These are phyloP conservation scores for Eulacestoma nigropectus DNA, from an alignment of 2,113 vertebrate genomes.

Conservation along the genomic window DNA sequence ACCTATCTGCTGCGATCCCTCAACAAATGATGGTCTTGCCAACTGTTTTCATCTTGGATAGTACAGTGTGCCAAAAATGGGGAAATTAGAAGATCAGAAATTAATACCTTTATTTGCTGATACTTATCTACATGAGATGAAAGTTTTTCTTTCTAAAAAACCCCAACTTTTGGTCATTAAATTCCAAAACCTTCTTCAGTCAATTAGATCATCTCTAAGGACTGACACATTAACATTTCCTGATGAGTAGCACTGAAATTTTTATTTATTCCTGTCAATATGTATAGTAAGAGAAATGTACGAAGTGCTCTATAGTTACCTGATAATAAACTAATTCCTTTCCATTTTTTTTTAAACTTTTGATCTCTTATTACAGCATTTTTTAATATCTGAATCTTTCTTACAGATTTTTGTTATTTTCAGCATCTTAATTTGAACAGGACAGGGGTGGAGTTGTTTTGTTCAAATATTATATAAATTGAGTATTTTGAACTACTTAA, in stretches of 20 bases:
- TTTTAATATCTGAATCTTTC: not conserved
- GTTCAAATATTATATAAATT: not conserved
- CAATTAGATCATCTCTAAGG: not conserved
- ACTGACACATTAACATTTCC: not conserved
- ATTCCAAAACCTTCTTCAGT: not conserved
- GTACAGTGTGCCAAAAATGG: accelerated
- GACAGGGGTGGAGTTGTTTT: not conserved
- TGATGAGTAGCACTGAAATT: not conserved
- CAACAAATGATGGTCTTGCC: not conserved
- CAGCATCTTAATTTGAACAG: not conserved
- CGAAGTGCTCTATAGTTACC: not conserved
- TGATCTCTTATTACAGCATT: not conserved
- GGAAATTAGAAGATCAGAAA: not conserved
- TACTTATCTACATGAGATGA: not conserved
- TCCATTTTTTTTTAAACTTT: not conserved
- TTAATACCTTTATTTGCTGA: not conserved
- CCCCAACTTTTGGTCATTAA: not conserved
- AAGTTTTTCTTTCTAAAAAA: not conserved
- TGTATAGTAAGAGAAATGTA: not conserved
- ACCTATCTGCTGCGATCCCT: not conserved
- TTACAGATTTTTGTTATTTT: not conserved
- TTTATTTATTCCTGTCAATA: not conserved
- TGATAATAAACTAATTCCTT: not conserved
- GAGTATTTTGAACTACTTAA: not conserved
- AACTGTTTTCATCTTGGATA: not conserved